A percentile compares a stretch with the other conserved stretches of the same genome.
These are phyloP conservation scores for Eustalomyia histrio DNA, from an alignment of 2,888 invertebrate species.

Conservation along the genomic window DNA sequence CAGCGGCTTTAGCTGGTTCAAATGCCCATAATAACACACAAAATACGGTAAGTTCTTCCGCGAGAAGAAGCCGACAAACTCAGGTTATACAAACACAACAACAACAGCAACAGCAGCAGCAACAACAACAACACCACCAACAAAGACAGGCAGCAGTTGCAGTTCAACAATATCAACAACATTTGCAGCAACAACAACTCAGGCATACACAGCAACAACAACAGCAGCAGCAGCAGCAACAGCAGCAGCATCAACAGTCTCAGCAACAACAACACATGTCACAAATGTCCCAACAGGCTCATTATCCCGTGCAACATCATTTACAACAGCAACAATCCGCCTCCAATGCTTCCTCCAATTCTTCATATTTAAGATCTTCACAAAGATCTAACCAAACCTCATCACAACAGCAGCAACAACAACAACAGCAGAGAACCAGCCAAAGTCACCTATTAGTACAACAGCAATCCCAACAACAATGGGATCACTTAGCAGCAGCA, in stretches of 20 bases:
- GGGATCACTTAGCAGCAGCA: slow-evolving; percentile 76
- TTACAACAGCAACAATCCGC: slow-evolving; percentile 67
- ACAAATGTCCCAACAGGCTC: slow-evolving; percentile 78
- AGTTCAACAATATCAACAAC: slow-evolving; percentile 69
- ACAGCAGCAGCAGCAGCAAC: slow-evolving; percentile 74
- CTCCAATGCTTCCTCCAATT: slow-evolving; percentile 27
- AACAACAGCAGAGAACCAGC: slow-evolving; percentile 71
- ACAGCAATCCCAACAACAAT: slow-evolving; percentile 69
- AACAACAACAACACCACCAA: slow-evolving; percentile 67
- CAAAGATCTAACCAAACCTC: slow-evolving; percentile 64
- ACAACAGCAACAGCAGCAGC: slow-evolving; percentile 66
- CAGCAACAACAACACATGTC: slow-evolving; percentile 76
- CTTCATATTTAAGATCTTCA: slow-evolving; percentile 47
- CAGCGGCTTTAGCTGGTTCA: slow-evolving; percentile 72
- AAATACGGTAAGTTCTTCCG: slow-evolving; percentile 66
- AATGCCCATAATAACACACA: slow-evolving; percentile 65
- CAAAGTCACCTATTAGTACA: slow-evolving; percentile 72
- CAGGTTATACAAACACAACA: slow-evolving; percentile 68
- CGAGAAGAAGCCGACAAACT: slow-evolving; percentile 69
- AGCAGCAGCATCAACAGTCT: slow-evolving; percentile 75
- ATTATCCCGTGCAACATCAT: slow-evolving; percentile 71
- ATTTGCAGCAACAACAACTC: slow-evolving; percentile 67
- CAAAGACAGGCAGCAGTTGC: too few relatives aligned
- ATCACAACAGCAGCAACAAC: slow-evolving; percentile 68
- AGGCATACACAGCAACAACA: slow-evolving; percentile 70